Evolutionary conservation across 2,888 invertebrate genomes (phyloP), one percentile per base, ranked within the genome.

Genomic region (Octonoba sinensis): DNA sequence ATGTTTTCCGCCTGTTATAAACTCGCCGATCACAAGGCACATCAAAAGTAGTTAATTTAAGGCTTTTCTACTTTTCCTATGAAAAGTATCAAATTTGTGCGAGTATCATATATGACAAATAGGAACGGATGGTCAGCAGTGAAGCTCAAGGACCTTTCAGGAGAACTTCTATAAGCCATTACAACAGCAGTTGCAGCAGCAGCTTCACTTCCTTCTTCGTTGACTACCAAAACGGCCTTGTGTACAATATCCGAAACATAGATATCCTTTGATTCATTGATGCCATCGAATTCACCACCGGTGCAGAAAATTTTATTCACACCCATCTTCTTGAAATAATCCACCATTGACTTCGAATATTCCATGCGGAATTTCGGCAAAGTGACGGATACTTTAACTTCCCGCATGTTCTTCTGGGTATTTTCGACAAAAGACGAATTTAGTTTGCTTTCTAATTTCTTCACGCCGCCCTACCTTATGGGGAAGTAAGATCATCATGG

Each of bases 161-260:
- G 47, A n/a, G 3, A 8, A 1, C 57, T 1, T 4, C 59, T 36
- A 24, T 64, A n/a, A n/a, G n/a, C 69, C 22, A 49, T 15, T 22
- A 62, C 54, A 3, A 82, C 47, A 15, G 20, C 13, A 2, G 83
- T 82, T 1, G 73, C 75, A 15, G 84, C 84, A 18, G 84, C 72
- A 11, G 81, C 84, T 66, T 84, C 84, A 36, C 71, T 84, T n/a
- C 85, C 85, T 57, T 82, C 82, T 73, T 85, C 85, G 49, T 85
- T 77, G 3, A 86, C 84, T n/a, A 73, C 83, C 15, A 85, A 3
- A 22, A 84, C 73, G 20, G 81, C 84, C 65, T 84, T 83, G 75
- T 86, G 86, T n/a, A 85, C 65, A 2, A 84, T 69, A 20, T 83
- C 82, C 0, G 85, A 85, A 12, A 86, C 70, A 46, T 67, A 57